A percentile compares a stretch with the other conserved stretches of the same genome.
Evolutionary conservation across 2,797 vertebrate species (phyloP).

Genomic region (Poecilia velifera): DNA sequence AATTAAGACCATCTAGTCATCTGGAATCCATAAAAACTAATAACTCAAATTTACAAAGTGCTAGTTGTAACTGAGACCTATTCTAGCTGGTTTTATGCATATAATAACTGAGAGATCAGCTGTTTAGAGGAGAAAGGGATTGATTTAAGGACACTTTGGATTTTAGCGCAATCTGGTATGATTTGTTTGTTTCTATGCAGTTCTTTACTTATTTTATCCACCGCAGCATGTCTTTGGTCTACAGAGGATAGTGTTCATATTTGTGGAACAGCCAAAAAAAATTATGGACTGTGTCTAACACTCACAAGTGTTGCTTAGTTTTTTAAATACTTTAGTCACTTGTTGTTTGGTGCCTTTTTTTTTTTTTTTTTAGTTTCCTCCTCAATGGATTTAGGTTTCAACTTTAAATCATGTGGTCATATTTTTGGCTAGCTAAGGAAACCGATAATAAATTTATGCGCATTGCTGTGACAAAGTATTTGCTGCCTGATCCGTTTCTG

Average conservation of each 20-base stretch:
- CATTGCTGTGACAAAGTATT: not conserved
- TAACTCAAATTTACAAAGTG: not conserved
- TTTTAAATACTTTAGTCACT: not conserved
- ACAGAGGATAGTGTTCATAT: not conserved
- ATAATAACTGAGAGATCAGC: not conserved
- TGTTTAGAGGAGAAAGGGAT: not conserved
- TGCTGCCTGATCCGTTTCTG: not conserved
- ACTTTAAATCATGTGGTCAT: not conserved
- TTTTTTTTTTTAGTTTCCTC: not conserved
- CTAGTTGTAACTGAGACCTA: not conserved
- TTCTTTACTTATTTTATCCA: not conserved
- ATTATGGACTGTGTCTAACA: not conserved
- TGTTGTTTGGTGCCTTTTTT: not conserved
- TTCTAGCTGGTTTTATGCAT: not conserved
- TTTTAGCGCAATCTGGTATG: not conserved
- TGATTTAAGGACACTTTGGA: not conserved
- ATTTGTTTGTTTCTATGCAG: not conserved
- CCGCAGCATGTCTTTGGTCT: not conserved
- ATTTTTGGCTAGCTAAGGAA: not conserved
- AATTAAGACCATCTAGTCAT: slow-evolving; percentile 2
- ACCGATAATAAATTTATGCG: not conserved
- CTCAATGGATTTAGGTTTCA: not conserved
- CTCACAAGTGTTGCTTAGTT: not conserved
- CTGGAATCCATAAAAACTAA: not conserved
- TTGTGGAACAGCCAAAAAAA: not conserved